Base-by-base conservation (phyloP, 35 echinoderm and acorn worm genomes). In the Apostichopus parvimensis region DNA sequence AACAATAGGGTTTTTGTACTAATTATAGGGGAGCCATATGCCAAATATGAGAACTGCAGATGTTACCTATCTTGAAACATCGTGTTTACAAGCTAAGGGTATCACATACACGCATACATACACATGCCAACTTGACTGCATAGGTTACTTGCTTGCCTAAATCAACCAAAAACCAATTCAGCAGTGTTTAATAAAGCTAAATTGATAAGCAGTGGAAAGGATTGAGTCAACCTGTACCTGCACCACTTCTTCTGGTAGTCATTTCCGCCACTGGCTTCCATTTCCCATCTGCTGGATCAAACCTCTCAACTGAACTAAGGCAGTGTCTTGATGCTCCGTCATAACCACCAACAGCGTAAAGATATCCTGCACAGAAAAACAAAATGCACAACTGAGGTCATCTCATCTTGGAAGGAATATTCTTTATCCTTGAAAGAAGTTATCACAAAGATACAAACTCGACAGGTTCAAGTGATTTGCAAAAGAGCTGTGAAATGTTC, bases 311-410 rank as follows among this genome's bases (percentile, higher is more conserved):
- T 23, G 97, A 98, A 76, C 97, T 98, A 34, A 96, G 84, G 58
- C 94, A 96, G 73, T 96, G 97, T 60, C 97, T 94, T 6, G 97
- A 98, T 77, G 94, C 94, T 65, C 97, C 97, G 61, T 98, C 97
- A 82, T 98, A 98, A 5, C 97, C 97, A 23, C 97, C 97, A 20
- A 98, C 97, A 87, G 97, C 97, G 88, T 98, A 98, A 17, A 96
- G 54, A 78, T 92, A 94, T 72, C 94, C 96, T 95, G 79, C 7
- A 53, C 61, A 68, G 73, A 57, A 88, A 79, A 92, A 87, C 25
- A 92, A 8, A 87, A 79, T 20, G 82, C 26, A 28, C 26, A 28
- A 28, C 26, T 28, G 28, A 73, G 20, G 34, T 45, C 34, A 45
- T 45, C 34, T 45, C 3, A 45, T 45, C 34, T 45, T 45, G 1